Evolutionary conservation across 2,113 vertebrate species (phyloP), one percentile per base, ranked within the genome.

Genomic region (Oryzias curvinotus): DNA sequence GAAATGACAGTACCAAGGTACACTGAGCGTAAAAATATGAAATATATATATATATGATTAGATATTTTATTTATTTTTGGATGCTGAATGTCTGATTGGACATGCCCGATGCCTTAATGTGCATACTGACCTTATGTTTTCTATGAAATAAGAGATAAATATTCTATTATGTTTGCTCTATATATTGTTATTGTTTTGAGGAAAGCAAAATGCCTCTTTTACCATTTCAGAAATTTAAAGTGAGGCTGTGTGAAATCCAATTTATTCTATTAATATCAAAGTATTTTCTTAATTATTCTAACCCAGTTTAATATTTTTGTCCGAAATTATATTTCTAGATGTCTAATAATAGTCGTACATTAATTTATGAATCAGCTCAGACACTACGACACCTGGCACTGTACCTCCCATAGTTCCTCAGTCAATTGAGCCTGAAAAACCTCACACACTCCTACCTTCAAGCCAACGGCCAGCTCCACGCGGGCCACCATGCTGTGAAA

Each of bases 81-180:
- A 70, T 88, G 87, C 87, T 86, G 92, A 93, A 92, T 92, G 88
- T 92, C 81, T 89, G 88, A 57, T 75, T 86, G 89, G 91, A 89
- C 72, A 14, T 74, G 88, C 92, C 90, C 71, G 54, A 91, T 81
- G 92, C 95, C 95, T 96, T 96, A 95, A 82, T 83, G 81, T 87
- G 81, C 83, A 83, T 85, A 80, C 30, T 86, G 77, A 88, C 78
- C 59, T 84, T 81, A 75, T 79, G 68, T 88, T 88, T 89, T 86
- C 60, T 86, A 85, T 71, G 28, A 72, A 83, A 82, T 65, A 55
- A 75, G 58, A 72, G 73, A 73, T 71, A 81, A 78, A 78, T 85
- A 85, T 85, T 82, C 62, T 83, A 82, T 86, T 85, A 65, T 36
- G 60, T 88, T 69, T 81, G 65, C 71, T 80, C 82, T 85, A 65